Conservation (phyloP, 2,797 vertebrate genomes). For the Halcyon badia region DNA sequence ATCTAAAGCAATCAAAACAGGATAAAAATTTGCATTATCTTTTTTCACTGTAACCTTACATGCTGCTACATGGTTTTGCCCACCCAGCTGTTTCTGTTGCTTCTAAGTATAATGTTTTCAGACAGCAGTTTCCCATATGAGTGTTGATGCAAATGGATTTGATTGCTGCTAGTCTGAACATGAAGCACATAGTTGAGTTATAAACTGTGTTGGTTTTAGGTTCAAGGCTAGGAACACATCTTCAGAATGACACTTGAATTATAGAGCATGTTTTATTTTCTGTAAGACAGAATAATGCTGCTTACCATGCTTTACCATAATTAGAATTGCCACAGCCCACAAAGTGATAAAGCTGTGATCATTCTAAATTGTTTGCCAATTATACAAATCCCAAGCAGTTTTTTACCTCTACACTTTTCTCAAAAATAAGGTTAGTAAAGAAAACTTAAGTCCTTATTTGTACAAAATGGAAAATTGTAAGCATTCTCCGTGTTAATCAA, state of each 20-base stretch:
- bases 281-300: background rate
- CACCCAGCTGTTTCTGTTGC: background rate
- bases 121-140: background rate
- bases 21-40: background rate
- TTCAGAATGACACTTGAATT: background rate
- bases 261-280: background rate
- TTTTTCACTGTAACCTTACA: background rate
- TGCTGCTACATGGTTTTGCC: background rate
- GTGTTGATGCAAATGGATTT: background rate
- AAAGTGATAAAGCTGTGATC: background rate
- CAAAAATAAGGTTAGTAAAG: background rate
- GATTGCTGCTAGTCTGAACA: slow-evolving; percentile 37
- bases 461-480: background rate
- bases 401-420: background rate
- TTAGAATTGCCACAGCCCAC: background rate
- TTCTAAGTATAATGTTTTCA: background rate
- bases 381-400: background rate
- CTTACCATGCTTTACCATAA: background rate
- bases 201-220: slow-evolving; percentile 12
- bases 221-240: background rate
- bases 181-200: background rate
- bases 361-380: background rate
- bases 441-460: background rate
- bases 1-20: background rate
- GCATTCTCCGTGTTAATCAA: background rate